A percentile compares a stretch with the other conserved stretches of the same genome.
phyloP scores from a whole-genome alignment of 2,113 vertebrate genomes.

The Chionomys nivalis region DNA sequence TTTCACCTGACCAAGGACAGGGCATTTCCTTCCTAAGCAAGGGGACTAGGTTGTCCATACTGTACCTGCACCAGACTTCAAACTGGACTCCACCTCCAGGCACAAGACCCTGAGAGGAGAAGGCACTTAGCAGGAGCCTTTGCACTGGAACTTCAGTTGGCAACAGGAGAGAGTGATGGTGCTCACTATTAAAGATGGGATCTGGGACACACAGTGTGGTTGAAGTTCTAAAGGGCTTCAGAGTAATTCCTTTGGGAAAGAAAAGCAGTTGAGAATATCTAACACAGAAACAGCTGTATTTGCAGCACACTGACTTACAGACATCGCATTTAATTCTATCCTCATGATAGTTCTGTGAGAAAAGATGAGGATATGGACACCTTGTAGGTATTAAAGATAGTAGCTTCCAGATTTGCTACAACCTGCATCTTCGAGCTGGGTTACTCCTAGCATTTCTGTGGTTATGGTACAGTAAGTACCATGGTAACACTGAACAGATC shows the following conservation, averaged over 20 bases:
- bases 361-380: constrained; percentile 4
- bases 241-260: constrained; percentile 85
- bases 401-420: neutral
- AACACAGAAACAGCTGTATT: neutral
- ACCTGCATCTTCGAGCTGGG: neutral
- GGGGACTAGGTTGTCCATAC: neutral
- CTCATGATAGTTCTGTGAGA: neutral
- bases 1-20: neutral
- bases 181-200: constrained; percentile 91
- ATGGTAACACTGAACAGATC: neutral
- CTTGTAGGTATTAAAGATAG: neutral
- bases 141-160: constrained; percentile 93
- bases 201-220: constrained; percentile 94
- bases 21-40: neutral
- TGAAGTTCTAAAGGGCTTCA: constrained; percentile 91
- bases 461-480: neutral
- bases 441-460: constrained; percentile 8
- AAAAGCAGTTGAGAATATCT: constrained; percentile 55
- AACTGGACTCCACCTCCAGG: constrained; percentile 93
- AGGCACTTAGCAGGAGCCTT: constrained; percentile 90
- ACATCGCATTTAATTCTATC: neutral
- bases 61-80: constrained; percentile 98
- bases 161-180: constrained; percentile 90
- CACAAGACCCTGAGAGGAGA: constrained; percentile 84
- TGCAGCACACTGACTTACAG: neutral